These are phyloP conservation scores for Leucopsar rothschildi DNA, from an alignment of 2,113 vertebrate genomes.

Conservation along the genomic window DNA sequence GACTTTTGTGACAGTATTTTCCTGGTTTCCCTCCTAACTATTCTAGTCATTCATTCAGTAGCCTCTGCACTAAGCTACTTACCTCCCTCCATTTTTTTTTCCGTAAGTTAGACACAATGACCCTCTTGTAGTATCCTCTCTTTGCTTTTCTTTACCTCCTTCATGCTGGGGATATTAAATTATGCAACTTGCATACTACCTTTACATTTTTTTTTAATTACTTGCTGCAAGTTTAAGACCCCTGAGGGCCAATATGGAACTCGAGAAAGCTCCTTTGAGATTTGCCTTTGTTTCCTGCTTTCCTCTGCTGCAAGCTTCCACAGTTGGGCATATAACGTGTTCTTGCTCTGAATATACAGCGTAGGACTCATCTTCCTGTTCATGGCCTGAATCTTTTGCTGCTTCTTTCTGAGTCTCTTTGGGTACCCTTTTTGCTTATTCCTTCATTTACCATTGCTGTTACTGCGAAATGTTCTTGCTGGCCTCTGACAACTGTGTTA, in stretches of 20 bases:
- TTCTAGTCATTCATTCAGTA: neutral
- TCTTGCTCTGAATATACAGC: neutral
- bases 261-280: neutral
- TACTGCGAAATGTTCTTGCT: neutral
- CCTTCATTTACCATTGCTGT: neutral
- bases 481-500: neutral
- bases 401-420: neutral
- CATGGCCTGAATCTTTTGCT: neutral
- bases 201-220: neutral
- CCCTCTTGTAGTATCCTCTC: neutral
- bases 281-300: neutral
- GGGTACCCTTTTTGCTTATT: neutral
- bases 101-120: neutral
- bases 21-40: conserved; percentile 13
- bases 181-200: neutral
- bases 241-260: neutral
- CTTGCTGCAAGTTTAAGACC: neutral
- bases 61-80: neutral
- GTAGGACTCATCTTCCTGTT: neutral
- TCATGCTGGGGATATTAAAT: neutral
- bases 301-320: neutral
- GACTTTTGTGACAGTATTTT: conserved; percentile 41
- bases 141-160: neutral
- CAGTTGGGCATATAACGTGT: neutral
- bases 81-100: neutral